Evolutionary conservation across 2,888 invertebrate species (phyloP), one percentile per base, ranked within the genome.

Genomic region (Tinea trinotella): DNA sequence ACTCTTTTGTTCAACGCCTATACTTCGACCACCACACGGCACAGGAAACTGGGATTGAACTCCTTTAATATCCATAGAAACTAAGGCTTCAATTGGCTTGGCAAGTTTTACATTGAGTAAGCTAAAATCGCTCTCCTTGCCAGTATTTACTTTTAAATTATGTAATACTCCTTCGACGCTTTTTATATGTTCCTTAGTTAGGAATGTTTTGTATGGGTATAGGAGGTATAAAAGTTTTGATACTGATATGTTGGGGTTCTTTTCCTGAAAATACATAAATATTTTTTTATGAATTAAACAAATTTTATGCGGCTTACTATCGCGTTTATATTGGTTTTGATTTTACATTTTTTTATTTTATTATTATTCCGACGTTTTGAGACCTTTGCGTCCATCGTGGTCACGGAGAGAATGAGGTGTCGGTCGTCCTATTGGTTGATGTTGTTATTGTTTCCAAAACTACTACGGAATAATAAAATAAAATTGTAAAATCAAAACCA

Each of bases 171-270:
- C 88, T 64, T 92, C 89, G 0, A 97, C 90, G 12, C 93, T 91
- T 54, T 88, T 88, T 52, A 88, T 86, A 19, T 92, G 93, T 52
- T 97, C 96, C 64, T 90, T 89, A n/a, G 89, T 88, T 54, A 97
- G 76, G 70, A 97, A 92, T 1, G 90, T 83, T 61, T 91, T 89
- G 70, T 93, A 94, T 0, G 98, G 98, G 74, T 98, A 98, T 0
- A 97, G 82, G 30, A 92, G 87, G 59, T 90, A 90, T 35, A 98
- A 74, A 1, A 94, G 80, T 57, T 93, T 90, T 64, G 90, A 89
- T 0, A 90, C 79, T 9, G 92, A 87, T 30, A 93, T 73, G 24
- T 82, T 69, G 1, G 94, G 92, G 66, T 91, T 91, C 44, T 85
- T 78, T 71, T 93, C 90, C 95, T 96, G 82, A 52, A 84, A 83